Evolutionary conservation across 1,140 invertebrate genomes (phyloP).

Genomic region (Cotesia chilonis): DNA sequence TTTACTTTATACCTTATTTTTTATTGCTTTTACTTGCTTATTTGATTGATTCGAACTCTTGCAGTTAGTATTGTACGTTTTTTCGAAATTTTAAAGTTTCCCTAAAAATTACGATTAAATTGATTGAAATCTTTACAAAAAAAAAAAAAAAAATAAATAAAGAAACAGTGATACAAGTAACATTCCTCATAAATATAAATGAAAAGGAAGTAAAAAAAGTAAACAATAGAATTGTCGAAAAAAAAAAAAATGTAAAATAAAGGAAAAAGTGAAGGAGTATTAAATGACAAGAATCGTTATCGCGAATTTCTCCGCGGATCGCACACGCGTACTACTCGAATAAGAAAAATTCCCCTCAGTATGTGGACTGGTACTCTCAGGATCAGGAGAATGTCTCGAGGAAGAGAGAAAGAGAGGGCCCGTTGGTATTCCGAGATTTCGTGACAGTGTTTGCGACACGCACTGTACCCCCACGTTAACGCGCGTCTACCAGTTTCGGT

Average conservation of each 20-base stretch:
- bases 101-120: too few relatives aligned
- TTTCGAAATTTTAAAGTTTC: too few relatives aligned
- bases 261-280: not conserved
- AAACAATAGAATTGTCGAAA: too few relatives aligned
- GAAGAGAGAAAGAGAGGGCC: not conserved
- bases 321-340: not conserved
- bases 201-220: not conserved
- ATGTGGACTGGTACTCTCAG: not conserved
- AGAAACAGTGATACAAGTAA: not conserved
- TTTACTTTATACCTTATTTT: not conserved
- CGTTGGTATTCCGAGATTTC: slow-evolving; percentile 38
- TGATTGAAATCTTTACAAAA: too few relatives aligned
- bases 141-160: too few relatives aligned
- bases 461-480: slow-evolving; percentile 43
- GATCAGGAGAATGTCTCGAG: too few relatives aligned
- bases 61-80: too few relatives aligned
- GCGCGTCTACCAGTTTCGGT: slow-evolving; percentile 40
- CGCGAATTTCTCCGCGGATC: slow-evolving; percentile 8
- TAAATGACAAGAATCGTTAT: slow-evolving; percentile 17
- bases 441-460: slow-evolving; percentile 49
- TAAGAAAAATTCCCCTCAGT: slow-evolving; percentile 18
- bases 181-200: not conserved
- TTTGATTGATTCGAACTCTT: too few relatives aligned
- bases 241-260: too few relatives aligned
- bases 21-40: not conserved